phyloP scores from a whole-genome alignment of 2,797 vertebrate genomes.

The Oreortyx pictus region DNA sequence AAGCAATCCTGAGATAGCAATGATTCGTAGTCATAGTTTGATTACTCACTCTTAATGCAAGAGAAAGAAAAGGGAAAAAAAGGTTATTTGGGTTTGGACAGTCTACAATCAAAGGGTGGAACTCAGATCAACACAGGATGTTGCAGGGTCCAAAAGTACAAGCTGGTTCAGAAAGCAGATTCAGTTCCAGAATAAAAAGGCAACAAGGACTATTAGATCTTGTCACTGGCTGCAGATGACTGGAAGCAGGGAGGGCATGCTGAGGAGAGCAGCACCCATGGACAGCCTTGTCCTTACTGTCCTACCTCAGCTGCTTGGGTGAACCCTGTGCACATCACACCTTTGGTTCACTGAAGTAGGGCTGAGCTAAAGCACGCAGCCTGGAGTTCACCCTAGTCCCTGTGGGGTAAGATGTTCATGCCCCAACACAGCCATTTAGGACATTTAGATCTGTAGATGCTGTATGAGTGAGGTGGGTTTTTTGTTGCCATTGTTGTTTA shows the following conservation, averaged over 20 bases:
- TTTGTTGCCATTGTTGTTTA: not conserved
- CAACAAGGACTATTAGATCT: not conserved
- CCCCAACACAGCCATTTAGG: not conserved
- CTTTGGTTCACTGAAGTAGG: rapidly evolving
- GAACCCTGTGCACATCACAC: rapidly evolving
- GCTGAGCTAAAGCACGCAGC: rapidly evolving
- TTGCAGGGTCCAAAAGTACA: not conserved
- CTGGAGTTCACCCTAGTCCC: not conserved
- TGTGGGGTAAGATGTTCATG: not conserved
- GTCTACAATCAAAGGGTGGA: not conserved
- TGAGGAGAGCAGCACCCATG: not conserved
- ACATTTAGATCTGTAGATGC: not conserved
- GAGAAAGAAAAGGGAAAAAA: not conserved
- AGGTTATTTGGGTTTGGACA: not conserved
- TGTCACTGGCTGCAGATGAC: not conserved
- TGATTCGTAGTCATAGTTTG: not conserved
- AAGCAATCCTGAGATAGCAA: slow-evolving; percentile 24
- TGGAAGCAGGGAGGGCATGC: not conserved
- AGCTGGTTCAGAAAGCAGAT: not conserved
- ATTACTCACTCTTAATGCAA: slow-evolving; percentile 14
- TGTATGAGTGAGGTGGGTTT: not conserved
- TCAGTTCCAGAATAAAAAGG: not conserved
- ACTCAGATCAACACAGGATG: not conserved
- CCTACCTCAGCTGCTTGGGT: rapidly evolving
- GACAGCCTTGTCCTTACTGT: too few relatives aligned